Conservation (phyloP, 2,797 vertebrate genomes). For the Sebastes matsubarae region DNA sequence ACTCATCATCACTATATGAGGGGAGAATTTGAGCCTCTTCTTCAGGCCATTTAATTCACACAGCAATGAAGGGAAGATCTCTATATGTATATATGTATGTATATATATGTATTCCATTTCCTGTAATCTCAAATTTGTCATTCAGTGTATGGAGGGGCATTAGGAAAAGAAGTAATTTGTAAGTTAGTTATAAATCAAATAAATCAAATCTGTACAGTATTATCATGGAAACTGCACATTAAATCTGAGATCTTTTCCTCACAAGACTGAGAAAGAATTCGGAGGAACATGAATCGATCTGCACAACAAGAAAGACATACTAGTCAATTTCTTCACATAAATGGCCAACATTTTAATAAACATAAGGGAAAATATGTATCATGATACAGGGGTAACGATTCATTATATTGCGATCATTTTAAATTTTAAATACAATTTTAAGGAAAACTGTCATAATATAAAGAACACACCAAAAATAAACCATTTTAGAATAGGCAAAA, state of each 20-base stretch:
- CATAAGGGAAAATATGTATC: no score
- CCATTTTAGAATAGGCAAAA: background rate
- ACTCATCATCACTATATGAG: background rate
- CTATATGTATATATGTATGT: no score
- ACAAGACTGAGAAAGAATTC: background rate
- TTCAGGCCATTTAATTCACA: background rate
- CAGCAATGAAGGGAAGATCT: background rate
- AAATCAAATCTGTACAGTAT: background rate
- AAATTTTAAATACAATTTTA: fast-evolving
- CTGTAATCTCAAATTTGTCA: background rate
- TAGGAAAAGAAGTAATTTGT: background rate
- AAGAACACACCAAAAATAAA: background rate
- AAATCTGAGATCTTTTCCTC: background rate
- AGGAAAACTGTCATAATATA: no score
- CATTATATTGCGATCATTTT: background rate
- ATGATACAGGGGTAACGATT: background rate
- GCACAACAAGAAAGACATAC: background rate
- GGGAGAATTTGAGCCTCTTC: background rate
- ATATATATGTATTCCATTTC: background rate
- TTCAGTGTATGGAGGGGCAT: background rate
- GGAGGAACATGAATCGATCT: background rate
- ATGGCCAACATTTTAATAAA: background rate
- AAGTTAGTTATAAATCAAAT: background rate
- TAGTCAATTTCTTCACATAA: background rate
- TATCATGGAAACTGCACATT: background rate